Percentiles rank a stretch among this genome's conserved stretches.
These are phyloP conservation scores for Seriola rivoliana DNA, from an alignment of 2,113 vertebrate species.

Conservation along the genomic window DNA sequence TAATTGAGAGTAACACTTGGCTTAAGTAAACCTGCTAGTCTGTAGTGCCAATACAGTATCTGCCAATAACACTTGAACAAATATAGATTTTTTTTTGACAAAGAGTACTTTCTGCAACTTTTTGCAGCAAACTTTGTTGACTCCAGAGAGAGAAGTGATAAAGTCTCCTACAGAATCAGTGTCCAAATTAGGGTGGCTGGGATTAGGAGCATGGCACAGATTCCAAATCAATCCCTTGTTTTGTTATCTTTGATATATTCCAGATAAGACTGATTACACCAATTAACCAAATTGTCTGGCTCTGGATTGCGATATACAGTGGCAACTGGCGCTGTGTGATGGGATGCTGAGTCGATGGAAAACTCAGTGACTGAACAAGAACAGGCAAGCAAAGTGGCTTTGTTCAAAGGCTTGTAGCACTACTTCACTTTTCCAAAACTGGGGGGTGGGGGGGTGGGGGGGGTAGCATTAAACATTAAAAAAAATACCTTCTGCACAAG, in stretches of 20 bases:
- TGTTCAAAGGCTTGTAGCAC: slow-evolving; percentile 31
- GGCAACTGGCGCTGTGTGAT: slow-evolving; percentile 54
- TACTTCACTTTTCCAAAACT: slow-evolving; percentile 37
- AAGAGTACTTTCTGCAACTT: slow-evolving; percentile 9
- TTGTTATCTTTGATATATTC: slow-evolving; percentile 71
- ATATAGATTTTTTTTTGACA: not conserved
- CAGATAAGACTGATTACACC: slow-evolving; percentile 76
- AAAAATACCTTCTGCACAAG: slow-evolving; percentile 2
- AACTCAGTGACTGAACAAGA: slow-evolving; percentile 47
- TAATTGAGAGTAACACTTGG: slow-evolving; percentile 31
- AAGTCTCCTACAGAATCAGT: slow-evolving; percentile 27
- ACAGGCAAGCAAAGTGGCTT: slow-evolving; percentile 18
- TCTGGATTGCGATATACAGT: slow-evolving; percentile 39
- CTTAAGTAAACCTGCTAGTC: slow-evolving; percentile 4
- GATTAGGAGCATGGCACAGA: slow-evolving; percentile 28
- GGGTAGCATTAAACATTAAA: slow-evolving; percentile 12
- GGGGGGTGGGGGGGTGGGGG: too few relatives aligned
- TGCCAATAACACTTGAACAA: slow-evolving; percentile 6
- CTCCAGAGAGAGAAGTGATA: slow-evolving; percentile 16
- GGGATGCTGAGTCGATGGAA: slow-evolving; percentile 56
- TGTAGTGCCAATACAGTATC: not conserved
- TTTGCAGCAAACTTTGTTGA: slow-evolving; percentile 21
- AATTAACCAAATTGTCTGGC: slow-evolving; percentile 79
- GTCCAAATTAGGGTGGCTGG: slow-evolving; percentile 32
- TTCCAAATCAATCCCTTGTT: slow-evolving; percentile 62